Evolutionary conservation across 2,797 vertebrate species (phyloP).

Genomic region (Platalea minor): DNA sequence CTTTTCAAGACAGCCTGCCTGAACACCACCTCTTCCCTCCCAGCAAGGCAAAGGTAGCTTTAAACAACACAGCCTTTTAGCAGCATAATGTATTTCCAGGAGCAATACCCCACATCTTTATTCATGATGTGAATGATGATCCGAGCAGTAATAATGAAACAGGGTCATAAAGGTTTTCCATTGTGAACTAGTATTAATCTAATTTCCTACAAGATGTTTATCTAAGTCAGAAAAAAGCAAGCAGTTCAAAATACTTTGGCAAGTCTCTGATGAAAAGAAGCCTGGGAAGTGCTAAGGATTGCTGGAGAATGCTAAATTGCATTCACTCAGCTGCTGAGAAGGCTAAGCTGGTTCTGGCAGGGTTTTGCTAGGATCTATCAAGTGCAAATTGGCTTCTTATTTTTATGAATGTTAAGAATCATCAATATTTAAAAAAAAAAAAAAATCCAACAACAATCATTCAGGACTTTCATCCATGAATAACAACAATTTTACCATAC

Average conservation of each 20-base stretch:
- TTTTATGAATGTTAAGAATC: conserved; percentile 1
- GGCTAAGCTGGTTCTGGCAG: background rate
- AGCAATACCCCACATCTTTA: background rate
- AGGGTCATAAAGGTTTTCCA: background rate
- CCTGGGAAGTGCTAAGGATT: background rate
- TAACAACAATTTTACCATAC: background rate
- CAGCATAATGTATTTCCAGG: background rate
- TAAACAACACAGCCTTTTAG: background rate
- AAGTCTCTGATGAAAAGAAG: conserved; percentile 12
- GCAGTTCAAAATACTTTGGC: conserved; percentile 28
- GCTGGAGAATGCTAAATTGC: conserved; percentile 8
- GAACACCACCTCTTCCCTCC: background rate
- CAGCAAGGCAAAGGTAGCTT: background rate
- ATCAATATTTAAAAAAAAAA: background rate
- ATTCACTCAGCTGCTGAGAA: background rate
- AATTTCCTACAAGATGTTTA: conserved; percentile 34
- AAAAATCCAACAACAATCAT: background rate
- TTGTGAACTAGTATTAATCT: conserved; percentile 49
- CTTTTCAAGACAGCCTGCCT: background rate
- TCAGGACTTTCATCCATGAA: background rate
- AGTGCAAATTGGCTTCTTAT: background rate
- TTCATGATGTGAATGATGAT: background rate
- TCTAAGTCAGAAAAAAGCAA: conserved; percentile 44
- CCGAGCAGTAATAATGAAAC: conserved; percentile 22
- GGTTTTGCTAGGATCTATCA: background rate